Conservation (phyloP, 2,888 invertebrate species). For the Mimas tiliae region DNA sequence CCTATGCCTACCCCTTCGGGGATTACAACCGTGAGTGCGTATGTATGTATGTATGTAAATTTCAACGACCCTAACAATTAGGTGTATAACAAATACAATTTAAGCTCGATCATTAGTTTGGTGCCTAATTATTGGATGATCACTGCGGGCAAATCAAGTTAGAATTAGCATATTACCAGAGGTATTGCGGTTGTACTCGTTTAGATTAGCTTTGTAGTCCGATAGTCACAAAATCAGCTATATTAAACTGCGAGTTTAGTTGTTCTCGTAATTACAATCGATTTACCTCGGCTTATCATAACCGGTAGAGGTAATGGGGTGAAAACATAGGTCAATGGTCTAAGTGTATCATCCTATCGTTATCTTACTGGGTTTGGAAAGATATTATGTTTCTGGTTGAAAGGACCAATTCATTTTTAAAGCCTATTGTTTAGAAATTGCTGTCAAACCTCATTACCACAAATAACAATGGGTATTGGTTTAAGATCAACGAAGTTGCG, state of each 20-base stretch:
- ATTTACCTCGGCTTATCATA: background rate
- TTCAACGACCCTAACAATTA: background rate
- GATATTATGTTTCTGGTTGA: no score
- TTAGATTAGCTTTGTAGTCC: conserved; percentile 12
- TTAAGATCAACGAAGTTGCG: no score
- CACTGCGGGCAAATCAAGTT: conserved; percentile 9
- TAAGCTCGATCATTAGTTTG: conserved; percentile 7
- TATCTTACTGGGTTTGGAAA: background rate
- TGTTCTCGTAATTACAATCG: background rate
- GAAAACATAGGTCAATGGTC: background rate
- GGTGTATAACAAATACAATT: background rate
- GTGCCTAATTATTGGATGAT: conserved; percentile 11
- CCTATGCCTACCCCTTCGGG: no score
- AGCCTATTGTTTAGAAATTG: no score
- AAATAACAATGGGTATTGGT: no score
- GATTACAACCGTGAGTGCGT: no score
- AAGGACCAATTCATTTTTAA: no score
- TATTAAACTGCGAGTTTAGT: background rate
- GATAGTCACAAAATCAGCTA: conserved; percentile 4
- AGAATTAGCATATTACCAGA: conserved; percentile 13
- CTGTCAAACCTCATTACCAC: no score
- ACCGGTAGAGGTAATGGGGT: background rate
- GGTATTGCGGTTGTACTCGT: conserved; percentile 5
- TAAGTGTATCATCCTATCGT: background rate
- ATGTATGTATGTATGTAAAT: no score